Base-by-base conservation (phyloP, 2,888 invertebrate genomes). In the Anagyrus pseudococci region DNA sequence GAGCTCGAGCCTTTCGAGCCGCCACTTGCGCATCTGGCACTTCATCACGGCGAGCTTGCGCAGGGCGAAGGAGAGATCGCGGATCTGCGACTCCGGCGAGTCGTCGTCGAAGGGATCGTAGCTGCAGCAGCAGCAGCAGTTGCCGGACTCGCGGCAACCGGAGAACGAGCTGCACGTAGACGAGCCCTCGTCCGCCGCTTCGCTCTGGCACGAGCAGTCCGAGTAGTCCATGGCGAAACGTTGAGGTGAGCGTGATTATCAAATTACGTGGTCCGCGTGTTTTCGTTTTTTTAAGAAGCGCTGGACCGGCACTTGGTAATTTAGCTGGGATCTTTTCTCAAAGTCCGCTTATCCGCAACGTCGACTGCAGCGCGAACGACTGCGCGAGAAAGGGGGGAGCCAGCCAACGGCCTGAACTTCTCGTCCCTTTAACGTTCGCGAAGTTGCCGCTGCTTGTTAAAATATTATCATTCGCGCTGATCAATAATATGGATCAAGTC, bases 21-120 rank as follows among this genome's bases (percentile, higher is more conserved):
- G 72, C 75, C 76, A 76, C 66, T 80, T 79, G 64, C 74, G 76
- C 75, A 77, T 79, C 68, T 77, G 77, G 56, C 77, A 75, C 65
- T 74, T 76, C 80, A 80, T 80, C 52, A 73, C 72, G 25, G 69
- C 68, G 25, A 80, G 72, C 61, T 79, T 80, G 57, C 70, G 73
- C 53, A 72, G 62, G 26, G 75, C 77, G 53, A 77, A 80, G 10
- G 71, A 66, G 29, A 76, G 69, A 58, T 80, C 79, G 44, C 67
- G 64, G 46, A 77, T 74, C 62, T 73, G 76, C 23, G 68, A 59
- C 49, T 77, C 76, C 26, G 71, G 67, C n/a, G 71, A 66, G 33
- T 72, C 70, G 66, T 78, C 76, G 43, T 58, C 69, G 59, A 72
- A 75, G 4, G 78, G 76, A 66, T 76, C 71, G 68, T 75, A 77